phyloP scores from a whole-genome alignment of 2,113 vertebrate genomes.

The Pavo muticus region DNA sequence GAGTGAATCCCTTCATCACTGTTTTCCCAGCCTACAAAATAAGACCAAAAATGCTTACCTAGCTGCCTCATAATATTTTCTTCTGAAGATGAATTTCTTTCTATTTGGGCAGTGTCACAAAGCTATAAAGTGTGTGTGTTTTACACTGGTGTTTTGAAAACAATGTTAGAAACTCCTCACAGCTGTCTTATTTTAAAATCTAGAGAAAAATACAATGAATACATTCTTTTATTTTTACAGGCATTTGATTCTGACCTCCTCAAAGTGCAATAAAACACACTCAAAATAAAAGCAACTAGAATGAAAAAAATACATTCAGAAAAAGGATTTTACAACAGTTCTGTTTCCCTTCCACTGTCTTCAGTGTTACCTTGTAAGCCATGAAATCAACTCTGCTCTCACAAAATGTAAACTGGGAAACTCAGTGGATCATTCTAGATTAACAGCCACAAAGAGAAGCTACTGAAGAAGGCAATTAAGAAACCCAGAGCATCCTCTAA shows the following conservation, averaged over 20 bases:
- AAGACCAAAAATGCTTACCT: neutral
- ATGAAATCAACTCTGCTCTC: neutral
- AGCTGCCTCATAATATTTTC: neutral
- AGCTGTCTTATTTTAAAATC: neutral
- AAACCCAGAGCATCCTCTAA: neutral
- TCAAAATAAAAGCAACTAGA: neutral
- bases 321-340: neutral
- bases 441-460: neutral
- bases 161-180: neutral
- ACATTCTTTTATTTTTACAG: neutral
- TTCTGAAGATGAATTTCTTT: neutral
- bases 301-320: neutral
- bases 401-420: neutral
- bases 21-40: neutral
- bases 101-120: neutral
- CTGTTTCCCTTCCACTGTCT: neutral
- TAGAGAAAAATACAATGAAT: neutral
- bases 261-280: neutral
- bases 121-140: neutral
- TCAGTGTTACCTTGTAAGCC: neutral
- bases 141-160: neutral
- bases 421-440: neutral
- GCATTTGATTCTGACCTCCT: neutral
- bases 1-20: neutral
- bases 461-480: conserved; percentile 9